Conservation (phyloP, 1,140 invertebrate genomes). For the Chrysomallon squamiferum region DNA sequence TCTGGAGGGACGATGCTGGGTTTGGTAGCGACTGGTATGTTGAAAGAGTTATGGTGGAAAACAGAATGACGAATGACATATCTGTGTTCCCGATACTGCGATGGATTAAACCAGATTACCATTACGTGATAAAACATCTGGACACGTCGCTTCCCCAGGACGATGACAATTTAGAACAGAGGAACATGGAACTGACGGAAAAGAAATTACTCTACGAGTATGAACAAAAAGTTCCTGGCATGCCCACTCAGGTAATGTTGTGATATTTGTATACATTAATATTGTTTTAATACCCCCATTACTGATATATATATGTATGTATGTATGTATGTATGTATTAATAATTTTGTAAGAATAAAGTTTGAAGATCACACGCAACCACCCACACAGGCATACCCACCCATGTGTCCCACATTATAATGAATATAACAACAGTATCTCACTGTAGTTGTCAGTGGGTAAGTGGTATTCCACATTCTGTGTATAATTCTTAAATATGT, state of each 20-base stretch:
- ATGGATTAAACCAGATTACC: slow-evolving; percentile 62
- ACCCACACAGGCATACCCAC: too few relatives aligned
- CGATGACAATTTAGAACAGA: slow-evolving; percentile 56
- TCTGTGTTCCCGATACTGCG: slow-evolving; percentile 64
- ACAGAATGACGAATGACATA: slow-evolving; percentile 48
- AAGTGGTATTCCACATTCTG: too few relatives aligned
- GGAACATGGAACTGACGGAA: slow-evolving; percentile 58
- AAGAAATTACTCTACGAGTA: slow-evolving; percentile 59
- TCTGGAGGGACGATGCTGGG: slow-evolving; percentile 62
- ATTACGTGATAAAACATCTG: slow-evolving; percentile 61
- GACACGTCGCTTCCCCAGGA: slow-evolving; percentile 65
- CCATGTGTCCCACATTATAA: too few relatives aligned
- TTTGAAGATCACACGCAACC: too few relatives aligned
- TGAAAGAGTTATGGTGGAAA: slow-evolving; percentile 60
- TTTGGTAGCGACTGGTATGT: slow-evolving; percentile 63
- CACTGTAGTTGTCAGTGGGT: too few relatives aligned
- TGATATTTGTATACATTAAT: too few relatives aligned
- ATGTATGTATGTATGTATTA: too few relatives aligned
- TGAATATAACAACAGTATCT: too few relatives aligned
- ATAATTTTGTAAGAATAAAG: too few relatives aligned
- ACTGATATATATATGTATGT: too few relatives aligned
- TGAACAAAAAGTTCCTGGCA: slow-evolving; percentile 49
- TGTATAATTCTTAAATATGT: too few relatives aligned
- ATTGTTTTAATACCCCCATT: too few relatives aligned
- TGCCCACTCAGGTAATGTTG: slow-evolving; percentile 65